phyloP scores from a whole-genome alignment of 2,113 vertebrate species.

The Haemorhous mexicanus region DNA sequence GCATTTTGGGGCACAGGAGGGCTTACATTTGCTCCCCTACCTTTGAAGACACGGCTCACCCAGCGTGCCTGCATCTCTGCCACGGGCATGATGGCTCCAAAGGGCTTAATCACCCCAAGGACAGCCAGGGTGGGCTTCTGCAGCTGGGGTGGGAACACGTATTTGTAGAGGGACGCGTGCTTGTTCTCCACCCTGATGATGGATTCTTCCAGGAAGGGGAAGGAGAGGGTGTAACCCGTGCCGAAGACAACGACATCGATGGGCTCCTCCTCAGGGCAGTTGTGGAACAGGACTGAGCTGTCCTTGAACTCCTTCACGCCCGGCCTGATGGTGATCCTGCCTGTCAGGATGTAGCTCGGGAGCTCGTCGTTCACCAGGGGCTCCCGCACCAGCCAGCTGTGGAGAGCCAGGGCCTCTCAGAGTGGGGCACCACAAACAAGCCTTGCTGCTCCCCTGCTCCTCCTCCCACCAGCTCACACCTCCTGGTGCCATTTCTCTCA shows the following conservation, averaged over 20 bases:
- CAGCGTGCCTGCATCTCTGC: constrained; percentile 85
- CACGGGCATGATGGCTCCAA: constrained; percentile 75
- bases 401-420: background rate
- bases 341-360: constrained; percentile 80
- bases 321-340: constrained; percentile 78
- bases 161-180: constrained; percentile 80
- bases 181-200: constrained; percentile 70
- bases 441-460: accelerated
- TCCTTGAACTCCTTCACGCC: constrained; percentile 76
- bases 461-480: background rate
- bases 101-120: constrained; percentile 75
- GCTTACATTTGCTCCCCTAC: constrained; percentile 56
- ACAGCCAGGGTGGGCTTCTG: constrained; percentile 80
- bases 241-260: constrained; percentile 83
- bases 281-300: constrained; percentile 76
- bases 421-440: accelerated
- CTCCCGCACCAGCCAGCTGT: constrained; percentile 55
- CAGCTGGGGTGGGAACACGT: constrained; percentile 79
- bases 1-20: background rate
- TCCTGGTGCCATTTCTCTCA: background rate
- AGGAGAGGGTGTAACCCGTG: constrained; percentile 79
- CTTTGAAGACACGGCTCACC: constrained; percentile 81
- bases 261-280: constrained; percentile 75
- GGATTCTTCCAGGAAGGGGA: constrained; percentile 79
- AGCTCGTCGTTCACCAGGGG: constrained; percentile 80